Evolutionary conservation across 2,113 vertebrate species (phyloP).

Genomic region (Dicaeum eximium): DNA sequence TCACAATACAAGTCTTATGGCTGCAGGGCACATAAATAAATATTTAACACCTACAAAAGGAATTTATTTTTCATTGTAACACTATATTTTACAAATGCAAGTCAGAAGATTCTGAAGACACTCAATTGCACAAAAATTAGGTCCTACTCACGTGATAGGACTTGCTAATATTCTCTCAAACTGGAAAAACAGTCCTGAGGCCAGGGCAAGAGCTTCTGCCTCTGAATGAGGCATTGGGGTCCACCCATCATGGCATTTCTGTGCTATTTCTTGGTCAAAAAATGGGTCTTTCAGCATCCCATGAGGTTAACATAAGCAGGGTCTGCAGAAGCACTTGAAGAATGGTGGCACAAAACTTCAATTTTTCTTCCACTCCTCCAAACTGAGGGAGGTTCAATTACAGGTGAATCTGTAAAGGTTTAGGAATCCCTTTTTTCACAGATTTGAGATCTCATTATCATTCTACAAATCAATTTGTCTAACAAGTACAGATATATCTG

Average conservation of each 20-base stretch:
- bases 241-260: neutral
- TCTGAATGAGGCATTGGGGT: neutral
- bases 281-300: neutral
- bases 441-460: neutral
- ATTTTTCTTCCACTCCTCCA: neutral
- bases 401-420: neutral
- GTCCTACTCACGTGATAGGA: neutral
- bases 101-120: neutral
- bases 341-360: neutral
- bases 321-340: neutral
- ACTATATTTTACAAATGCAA: neutral
- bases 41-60: neutral
- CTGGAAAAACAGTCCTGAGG: neutral
- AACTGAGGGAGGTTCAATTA: neutral
- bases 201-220: neutral
- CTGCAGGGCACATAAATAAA: neutral
- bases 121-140: neutral
- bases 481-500: neutral
- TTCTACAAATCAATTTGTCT: neutral
- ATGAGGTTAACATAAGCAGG: neutral
- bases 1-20: neutral
- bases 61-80: neutral
- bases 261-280: neutral
- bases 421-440: neutral
- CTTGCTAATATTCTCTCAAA: neutral